Base-by-base conservation (phyloP, 1,140 invertebrate species). In the Steinernema khuongi region DNA sequence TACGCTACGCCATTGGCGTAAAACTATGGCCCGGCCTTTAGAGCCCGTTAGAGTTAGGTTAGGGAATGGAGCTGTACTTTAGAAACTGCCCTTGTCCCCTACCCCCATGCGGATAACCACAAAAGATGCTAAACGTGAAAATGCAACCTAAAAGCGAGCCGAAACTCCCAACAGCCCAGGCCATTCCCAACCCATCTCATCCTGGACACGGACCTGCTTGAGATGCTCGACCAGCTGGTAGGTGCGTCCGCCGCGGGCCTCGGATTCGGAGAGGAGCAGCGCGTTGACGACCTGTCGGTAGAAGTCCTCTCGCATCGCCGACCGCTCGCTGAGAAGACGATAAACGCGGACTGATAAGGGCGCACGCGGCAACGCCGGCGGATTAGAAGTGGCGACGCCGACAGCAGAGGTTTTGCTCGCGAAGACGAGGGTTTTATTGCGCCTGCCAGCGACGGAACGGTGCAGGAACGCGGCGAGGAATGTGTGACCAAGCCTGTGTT, bases 171-270 rank as follows among this genome's bases (percentile, higher is more conserved):
- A 17, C 14, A 26, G 26, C 14, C 11, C 7, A 17, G 50, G 50
- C 14, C 11, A 22, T 41, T n/a, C n/a, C n/a, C n/a, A n/a, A n/a
- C n/a, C n/a, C n/a, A n/a, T n/a, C n/a, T n/a, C n/a, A n/a, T n/a
- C n/a, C n/a, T n/a, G 7, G 36, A 41, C 36, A 14, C 50, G 50
- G 50, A 60, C 50, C 26, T 60, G 50, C 26, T 60, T 60, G 14
- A 60, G 50, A 26, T 60, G 50, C 50, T 60, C 50, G 50, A 60
- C 50, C 50, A 60, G 50, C 22, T 60, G 50, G 19, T 60, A 60
- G 7, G 50, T 60, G 11, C 22, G 50, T 4, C 50, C 50, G 11
- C 50, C 19, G 22, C 50, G 50, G 22, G 50, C 50, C 26, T 60
- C 50, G 11, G 50, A 26, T 60, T 60, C 50, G 50, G 50, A 60